These are phyloP conservation scores for Oxygymnocypris stewartii DNA, from an alignment of 2,113 vertebrate species.

Conservation along the genomic window DNA sequence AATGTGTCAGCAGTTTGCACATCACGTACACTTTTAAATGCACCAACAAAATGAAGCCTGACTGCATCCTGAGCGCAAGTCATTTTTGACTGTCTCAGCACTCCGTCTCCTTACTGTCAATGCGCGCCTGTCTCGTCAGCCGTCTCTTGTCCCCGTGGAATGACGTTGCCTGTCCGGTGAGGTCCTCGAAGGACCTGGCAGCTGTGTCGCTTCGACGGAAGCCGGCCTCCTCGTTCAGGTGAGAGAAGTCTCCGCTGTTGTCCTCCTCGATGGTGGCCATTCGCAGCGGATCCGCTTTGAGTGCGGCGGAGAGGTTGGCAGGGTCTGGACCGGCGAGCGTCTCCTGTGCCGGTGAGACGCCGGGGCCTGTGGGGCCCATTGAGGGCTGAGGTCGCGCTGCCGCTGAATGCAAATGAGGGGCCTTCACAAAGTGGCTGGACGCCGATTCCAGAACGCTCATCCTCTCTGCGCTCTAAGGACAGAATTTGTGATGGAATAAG, in stretches of 20 bases:
- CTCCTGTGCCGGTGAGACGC: neutral
- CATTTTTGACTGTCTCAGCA: slow-evolving; percentile 74
- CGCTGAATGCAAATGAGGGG: slow-evolving; percentile 49
- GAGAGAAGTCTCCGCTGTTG: slow-evolving; percentile 87
- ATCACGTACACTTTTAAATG: neutral
- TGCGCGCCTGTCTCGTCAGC: slow-evolving; percentile 85
- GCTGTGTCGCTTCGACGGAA: slow-evolving; percentile 83
- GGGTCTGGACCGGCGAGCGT: slow-evolving; percentile 29
- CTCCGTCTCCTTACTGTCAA: slow-evolving; percentile 94
- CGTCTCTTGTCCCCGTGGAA: slow-evolving; percentile 81
- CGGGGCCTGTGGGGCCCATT: slow-evolving; percentile 14
- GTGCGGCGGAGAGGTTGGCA: slow-evolving; percentile 69
- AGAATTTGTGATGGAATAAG: slow-evolving; percentile 26
- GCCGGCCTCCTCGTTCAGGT: slow-evolving; percentile 85
- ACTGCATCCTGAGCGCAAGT: neutral
- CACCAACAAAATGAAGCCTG: neutral
- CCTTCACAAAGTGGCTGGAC: slow-evolving; percentile 85
- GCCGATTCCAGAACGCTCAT: slow-evolving; percentile 86
- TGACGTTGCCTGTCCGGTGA: slow-evolving; percentile 79
- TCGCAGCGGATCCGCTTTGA: slow-evolving; percentile 77
- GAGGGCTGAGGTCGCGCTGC: slow-evolving; percentile 27
- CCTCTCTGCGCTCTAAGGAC: slow-evolving; percentile 86
- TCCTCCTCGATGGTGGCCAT: slow-evolving; percentile 99
- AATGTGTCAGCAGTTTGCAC: slow-evolving; percentile 10
- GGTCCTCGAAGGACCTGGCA: slow-evolving; percentile 93